Base-by-base conservation (phyloP, 2,888 invertebrate genomes). In the Brenthis daphne region DNA sequence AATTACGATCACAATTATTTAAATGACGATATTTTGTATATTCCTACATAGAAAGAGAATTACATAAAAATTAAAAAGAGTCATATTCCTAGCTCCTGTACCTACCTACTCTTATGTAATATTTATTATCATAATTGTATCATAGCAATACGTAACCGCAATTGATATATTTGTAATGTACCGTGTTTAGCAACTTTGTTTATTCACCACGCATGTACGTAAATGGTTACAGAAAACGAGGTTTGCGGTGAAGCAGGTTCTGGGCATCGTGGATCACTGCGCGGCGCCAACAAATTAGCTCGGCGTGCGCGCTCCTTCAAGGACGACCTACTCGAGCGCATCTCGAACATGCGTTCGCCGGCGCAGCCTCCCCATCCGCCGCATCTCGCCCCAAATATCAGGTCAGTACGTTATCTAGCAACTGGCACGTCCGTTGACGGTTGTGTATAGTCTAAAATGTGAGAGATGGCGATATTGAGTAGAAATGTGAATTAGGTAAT, bases 281-380 rank as follows among this genome's bases (percentile, higher is more conserved):
- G 96, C 84, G 96, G 97, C 83, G 97, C 96, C 77, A 93, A 93
- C 85, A 97, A 97, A 89, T 94, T 98, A 90, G 97, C 97, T 70
- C 94, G 97, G 76, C 95, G 98, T 76, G 98, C 98, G 74, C 95
- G 97, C 79, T 97, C 97, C 75, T 98, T 98, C 93, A 98, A 98
- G 93, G 97, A 98, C 94, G 98, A 98, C 92, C 95, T 98, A 82
- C 94, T 98, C 85, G 97, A 97, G 88, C 97, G 97, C 89, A 95
- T 98, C 87, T 97, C 96, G 77, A 96, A 97, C 89, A 97, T 98
- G 96, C 95, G 97, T 77, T 97, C 97, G 75, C 97, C 97, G 65
- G 94, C 92, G 77, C 95, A 93, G 74, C 93, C 92, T 80, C 94
- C 92, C 77, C 91, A 85, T 77, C 89, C 86, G 80, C 86, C 90